phyloP scores from a whole-genome alignment of 2,888 invertebrate species.

The Julus scanicus region DNA sequence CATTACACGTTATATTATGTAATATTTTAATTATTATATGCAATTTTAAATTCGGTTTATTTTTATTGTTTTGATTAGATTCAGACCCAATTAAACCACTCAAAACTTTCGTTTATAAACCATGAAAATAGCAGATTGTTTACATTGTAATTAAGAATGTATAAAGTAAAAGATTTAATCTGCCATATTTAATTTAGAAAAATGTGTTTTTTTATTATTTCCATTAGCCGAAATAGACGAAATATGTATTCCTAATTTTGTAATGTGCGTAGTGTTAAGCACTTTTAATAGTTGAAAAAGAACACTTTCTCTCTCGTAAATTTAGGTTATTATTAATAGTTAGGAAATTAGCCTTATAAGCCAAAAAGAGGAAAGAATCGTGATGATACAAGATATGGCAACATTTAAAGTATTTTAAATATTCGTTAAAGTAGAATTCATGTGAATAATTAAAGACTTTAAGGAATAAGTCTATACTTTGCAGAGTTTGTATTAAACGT shows the following conservation, averaged over 20 bases:
- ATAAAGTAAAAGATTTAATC: neutral
- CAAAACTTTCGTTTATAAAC: neutral
- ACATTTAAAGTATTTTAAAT: no score
- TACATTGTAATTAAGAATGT: neutral
- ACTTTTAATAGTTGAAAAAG: neutral
- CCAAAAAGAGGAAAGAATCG: neutral
- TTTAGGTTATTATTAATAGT: neutral
- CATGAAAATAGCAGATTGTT: neutral
- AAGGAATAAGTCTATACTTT: no score
- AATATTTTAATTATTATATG: no score
- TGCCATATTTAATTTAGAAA: neutral
- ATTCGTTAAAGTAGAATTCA: no score
- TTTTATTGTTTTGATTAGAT: neutral
- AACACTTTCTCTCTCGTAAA: neutral
- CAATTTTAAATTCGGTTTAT: neutral
- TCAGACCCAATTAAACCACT: neutral
- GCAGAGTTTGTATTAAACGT: neutral
- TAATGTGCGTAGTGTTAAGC: neutral
- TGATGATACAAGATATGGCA: no score
- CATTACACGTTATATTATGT: no score
- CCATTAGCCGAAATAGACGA: neutral
- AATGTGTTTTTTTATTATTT: neutral
- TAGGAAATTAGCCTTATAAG: neutral
- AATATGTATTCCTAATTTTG: neutral
- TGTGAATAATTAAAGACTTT: no score